These are phyloP conservation scores for Dryobota labecula DNA, from an alignment of 2,888 invertebrate species.

Conservation along the genomic window DNA sequence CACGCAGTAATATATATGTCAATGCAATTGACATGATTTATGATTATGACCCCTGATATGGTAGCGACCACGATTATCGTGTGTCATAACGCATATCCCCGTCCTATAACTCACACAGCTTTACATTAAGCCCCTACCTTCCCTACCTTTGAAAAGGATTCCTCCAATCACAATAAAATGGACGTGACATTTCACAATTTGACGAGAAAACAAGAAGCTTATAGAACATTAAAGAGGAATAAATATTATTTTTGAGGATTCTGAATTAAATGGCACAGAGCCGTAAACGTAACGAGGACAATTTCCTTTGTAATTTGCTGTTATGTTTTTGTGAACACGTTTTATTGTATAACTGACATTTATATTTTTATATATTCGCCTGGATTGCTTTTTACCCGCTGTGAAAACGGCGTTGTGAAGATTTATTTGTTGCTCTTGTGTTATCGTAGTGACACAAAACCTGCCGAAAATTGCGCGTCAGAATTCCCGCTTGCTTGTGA, in stretches of 20 bases:
- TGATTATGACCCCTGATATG: slow-evolving; percentile 21
- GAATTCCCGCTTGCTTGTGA: background rate
- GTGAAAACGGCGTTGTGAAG: background rate
- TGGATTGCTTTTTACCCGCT: background rate
- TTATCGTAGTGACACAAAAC: background rate
- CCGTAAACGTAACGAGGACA: slow-evolving; percentile 46
- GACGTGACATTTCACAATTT: slow-evolving; percentile 55
- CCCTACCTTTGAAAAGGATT: slow-evolving; percentile 43
- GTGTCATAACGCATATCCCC: slow-evolving; percentile 31
- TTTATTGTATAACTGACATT: slow-evolving; percentile 34
- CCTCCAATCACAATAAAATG: slow-evolving; percentile 55
- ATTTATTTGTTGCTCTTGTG: background rate
- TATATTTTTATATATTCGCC: slow-evolving; percentile 16
- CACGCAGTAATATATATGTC: no score
- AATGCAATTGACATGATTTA: slow-evolving; percentile 28
- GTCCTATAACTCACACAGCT: background rate
- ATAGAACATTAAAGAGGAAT: slow-evolving; percentile 31
- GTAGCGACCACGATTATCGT: slow-evolving; percentile 22
- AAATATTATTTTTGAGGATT: slow-evolving; percentile 34
- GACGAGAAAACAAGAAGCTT: slow-evolving; percentile 43
- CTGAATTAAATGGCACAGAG: slow-evolving; percentile 48
- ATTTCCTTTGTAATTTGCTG: slow-evolving; percentile 42
- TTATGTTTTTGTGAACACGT: slow-evolving; percentile 32
- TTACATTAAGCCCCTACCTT: slow-evolving; percentile 37
- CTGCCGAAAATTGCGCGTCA: background rate